Evolutionary conservation across 2,888 invertebrate species (phyloP), one percentile per base, ranked within the genome.

Genomic region (Andrena chrysosceles): DNA sequence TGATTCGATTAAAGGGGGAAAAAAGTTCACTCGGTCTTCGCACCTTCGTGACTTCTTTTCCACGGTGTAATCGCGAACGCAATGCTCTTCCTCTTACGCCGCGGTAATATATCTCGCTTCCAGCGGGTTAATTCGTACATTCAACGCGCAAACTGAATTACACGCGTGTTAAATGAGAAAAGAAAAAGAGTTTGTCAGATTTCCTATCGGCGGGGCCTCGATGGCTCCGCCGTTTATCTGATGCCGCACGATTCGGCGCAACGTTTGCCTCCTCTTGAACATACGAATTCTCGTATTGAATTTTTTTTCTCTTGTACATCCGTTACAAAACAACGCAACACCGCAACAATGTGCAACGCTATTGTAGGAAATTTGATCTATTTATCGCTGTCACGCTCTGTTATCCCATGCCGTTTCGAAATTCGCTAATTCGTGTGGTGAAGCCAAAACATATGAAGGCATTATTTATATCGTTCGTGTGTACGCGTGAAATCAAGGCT

Each of bases 401-500:
- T 84, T 74, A 87, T 88, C 86, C 85, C 84, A 80, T 82, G 74
- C 78, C 89, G 63, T 84, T 83, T 83, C 60, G 71, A 73, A 84
- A 76, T 69, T 79, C 85, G 75, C 80, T 83, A 89, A 87, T 89
- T 90, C 89, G 84, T 90, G 89, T 90, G 88, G 90, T 56, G 85
- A 92, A 93, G 93, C 93, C 93, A 93, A 93, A 93, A 93, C 93
- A 93, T 93, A 93, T 93, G 93, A 93, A 93, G 93, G 93, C 93
- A 93, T 92, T 88, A 72, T 81, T 56, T 20, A 60, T 54, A 70
- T 85, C 81, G 75, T 88, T 87, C 77, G 84, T 85, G 64, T 85
- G 83, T 77, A 88, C 81, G 86, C 79, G 35, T 56, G 72, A 89
- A 85, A 85, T 84, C 56, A 82, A 83, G 81, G 85, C 75, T 80